Conservation (phyloP, 37 sponge, comb jelly and placozoan genomes). For the Haliclona indistincta region DNA sequence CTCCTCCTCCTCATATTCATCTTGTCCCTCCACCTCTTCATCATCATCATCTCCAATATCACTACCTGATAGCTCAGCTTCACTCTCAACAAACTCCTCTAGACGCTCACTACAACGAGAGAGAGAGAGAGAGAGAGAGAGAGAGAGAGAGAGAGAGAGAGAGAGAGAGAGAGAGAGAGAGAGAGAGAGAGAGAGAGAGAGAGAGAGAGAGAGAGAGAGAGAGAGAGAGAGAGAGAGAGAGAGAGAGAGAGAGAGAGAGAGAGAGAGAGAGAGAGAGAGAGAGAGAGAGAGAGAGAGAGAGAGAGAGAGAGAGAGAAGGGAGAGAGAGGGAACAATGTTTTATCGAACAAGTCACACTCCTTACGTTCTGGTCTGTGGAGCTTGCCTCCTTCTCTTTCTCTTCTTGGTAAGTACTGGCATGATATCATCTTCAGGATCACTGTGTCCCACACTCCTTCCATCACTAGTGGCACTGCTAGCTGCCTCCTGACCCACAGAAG, state of each 20-base stretch:
- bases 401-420: slow-evolving; percentile 56
- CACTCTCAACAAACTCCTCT: slow-evolving; percentile 84
- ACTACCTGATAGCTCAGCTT: slow-evolving; percentile 89
- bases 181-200: neutral
- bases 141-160: neutral
- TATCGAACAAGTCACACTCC: neutral
- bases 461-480: slow-evolving; percentile 4
- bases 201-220: slow-evolving; percentile 20
- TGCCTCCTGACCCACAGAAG: neutral
- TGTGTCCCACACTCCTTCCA: slow-evolving; percentile 8
- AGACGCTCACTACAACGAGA: slow-evolving; percentile 48
- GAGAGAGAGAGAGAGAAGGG: slow-evolving; percentile 11
- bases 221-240: slow-evolving; percentile 36
- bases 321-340: too few relatives aligned
- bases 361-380: neutral
- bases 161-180: slow-evolving; percentile 1
- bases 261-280: slow-evolving; percentile 37
- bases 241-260: slow-evolving; percentile 32
- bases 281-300: slow-evolving; percentile 28
- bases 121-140: neutral
- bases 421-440: slow-evolving; percentile 46
- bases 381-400: slow-evolving; percentile 1
- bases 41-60: slow-evolving; percentile 70
- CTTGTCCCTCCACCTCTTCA: slow-evolving; percentile 43
- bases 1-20: slow-evolving; percentile 77